Evolutionary conservation across 2,888 invertebrate genomes (phyloP), one percentile per base, ranked within the genome.

Genomic region (Lasioglossum zephyrum): DNA sequence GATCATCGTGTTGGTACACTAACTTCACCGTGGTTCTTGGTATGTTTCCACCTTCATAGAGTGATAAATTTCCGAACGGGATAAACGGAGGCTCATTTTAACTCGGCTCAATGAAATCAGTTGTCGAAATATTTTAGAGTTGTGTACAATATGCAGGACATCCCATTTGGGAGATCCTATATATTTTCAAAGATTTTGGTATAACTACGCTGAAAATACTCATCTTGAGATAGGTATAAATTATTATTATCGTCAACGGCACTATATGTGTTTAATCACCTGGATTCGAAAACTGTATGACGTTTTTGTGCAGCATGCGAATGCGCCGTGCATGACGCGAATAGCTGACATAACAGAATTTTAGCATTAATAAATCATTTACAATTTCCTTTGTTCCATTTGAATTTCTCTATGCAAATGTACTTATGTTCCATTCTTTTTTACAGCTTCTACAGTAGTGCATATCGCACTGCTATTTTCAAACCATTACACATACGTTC

Each of bases 261-360:
- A 13, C 31, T 66, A 41, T 73, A 13, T 73, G 13, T 53, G 70
- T 80, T 53, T 16, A 9, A 8, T 82, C 26, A 57, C 77, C 26
- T 16, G 53, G 39, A 76, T 76, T 82, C 73, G 72, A 22, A 22
- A 82, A 11, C 53, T 49, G 57, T n/a, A 74, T 74, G 73, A 49
- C 57, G 47, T 53, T 77, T 49, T 53, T 78, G 11, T 41, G 41
- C 49, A 84, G 85, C 81, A 86, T 77, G 85, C 22, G 70, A 44
- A 81, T 77, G 36, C 69, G 49, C 57, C 26, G 26, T 69, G 70
- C 84, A 77, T 70, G 81, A 31, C 73, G 76, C 57, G 6, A 31
- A n/a, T 74, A 53, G 53, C 73, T 49, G 26, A 31, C 26, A 63
- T 31, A 31, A 16, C 26, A 9, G 73, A 47, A 70, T 11, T 60